Percentiles rank a stretch among this genome's conserved stretches.
These are phyloP conservation scores for Phylloscopus trochiloides DNA, from an alignment of 2,113 vertebrate genomes.

Conservation along the genomic window DNA sequence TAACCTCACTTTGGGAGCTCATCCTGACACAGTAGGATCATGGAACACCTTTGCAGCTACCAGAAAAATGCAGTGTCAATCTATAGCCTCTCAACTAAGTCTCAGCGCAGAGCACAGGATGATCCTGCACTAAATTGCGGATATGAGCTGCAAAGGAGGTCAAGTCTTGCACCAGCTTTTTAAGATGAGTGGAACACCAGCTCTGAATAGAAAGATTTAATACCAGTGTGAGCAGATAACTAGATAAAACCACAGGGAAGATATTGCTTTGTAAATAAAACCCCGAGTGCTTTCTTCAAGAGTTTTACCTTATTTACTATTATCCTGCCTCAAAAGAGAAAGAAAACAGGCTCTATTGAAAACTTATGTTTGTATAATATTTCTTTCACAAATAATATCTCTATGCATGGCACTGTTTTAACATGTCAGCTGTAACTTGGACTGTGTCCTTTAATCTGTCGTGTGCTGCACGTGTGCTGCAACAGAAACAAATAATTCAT, in stretches of 20 bases:
- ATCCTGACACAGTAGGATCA: background rate
- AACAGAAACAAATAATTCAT: constrained; percentile 36
- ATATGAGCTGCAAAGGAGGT: background rate
- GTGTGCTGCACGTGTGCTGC: background rate
- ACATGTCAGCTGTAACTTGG: background rate
- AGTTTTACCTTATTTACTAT: constrained; percentile 7
- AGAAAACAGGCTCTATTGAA: background rate
- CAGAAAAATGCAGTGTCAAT: background rate
- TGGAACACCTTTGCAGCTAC: background rate
- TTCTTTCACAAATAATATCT: constrained; percentile 25
- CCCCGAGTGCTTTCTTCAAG: background rate
- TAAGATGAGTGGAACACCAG: background rate
- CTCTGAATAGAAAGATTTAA: constrained; percentile 36
- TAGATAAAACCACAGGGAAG: background rate
- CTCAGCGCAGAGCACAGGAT: background rate
- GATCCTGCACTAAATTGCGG: background rate
- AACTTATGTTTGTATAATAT: constrained; percentile 8
- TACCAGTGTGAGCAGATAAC: background rate
- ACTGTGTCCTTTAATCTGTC: constrained; percentile 22
- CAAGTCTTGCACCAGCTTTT: background rate
- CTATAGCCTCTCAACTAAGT: background rate
- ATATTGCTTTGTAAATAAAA: constrained; percentile 4
- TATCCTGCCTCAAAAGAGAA: background rate
- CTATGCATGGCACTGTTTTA: background rate
- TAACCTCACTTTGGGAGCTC: background rate